These are phyloP conservation scores for Mycalesis mineus DNA, from an alignment of 2,888 invertebrate species.

Conservation along the genomic window DNA sequence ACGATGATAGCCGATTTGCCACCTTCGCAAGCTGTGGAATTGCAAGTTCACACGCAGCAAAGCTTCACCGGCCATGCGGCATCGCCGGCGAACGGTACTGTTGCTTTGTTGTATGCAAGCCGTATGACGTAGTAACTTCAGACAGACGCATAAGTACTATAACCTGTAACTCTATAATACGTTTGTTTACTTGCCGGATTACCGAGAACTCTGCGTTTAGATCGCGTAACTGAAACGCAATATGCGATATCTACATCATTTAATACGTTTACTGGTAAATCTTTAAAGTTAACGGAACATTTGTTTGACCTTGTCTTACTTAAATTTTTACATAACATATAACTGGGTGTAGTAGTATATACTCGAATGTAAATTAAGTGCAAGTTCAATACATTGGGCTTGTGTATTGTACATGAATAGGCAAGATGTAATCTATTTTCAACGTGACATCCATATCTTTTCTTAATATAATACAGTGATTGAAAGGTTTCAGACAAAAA, in stretches of 20 bases:
- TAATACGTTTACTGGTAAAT: background rate
- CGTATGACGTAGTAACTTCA: conserved; percentile 45
- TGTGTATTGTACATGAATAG: too few relatives aligned
- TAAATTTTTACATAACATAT: too few relatives aligned
- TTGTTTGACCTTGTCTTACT: too few relatives aligned
- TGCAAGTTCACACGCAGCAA: conserved; percentile 40
- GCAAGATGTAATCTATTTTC: too few relatives aligned
- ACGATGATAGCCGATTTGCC: conserved; percentile 67
- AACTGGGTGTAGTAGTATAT: too few relatives aligned
- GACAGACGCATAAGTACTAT: conserved; percentile 18
- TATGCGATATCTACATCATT: background rate
- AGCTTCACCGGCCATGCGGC: conserved; percentile 36
- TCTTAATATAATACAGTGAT: too few relatives aligned
- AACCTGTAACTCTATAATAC: conserved; percentile 1
- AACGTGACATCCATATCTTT: too few relatives aligned
- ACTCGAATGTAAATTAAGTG: too few relatives aligned
- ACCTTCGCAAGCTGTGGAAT: conserved; percentile 45
- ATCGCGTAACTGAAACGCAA: conserved; percentile 1
- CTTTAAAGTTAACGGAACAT: background rate
- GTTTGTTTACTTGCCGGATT: conserved; percentile 18
- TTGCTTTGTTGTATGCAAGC: conserved; percentile 45
- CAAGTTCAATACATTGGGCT: too few relatives aligned
- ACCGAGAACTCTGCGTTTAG: conserved; percentile 14
- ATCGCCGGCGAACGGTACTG: conserved; percentile 51
- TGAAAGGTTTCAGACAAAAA: background rate